phyloP scores from a whole-genome alignment of 2,888 invertebrate genomes.

The Julus scanicus region DNA sequence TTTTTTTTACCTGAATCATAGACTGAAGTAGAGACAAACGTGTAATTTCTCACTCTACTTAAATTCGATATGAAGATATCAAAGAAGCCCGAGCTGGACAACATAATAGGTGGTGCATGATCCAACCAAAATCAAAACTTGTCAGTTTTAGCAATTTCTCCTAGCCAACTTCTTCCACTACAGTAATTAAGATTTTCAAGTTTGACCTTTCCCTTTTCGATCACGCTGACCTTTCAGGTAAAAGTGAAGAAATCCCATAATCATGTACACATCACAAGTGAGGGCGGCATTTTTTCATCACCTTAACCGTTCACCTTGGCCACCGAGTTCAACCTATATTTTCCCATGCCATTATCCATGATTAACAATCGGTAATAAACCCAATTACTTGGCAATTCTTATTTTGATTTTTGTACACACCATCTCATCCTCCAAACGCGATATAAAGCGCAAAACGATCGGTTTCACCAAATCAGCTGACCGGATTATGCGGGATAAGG shows the following conservation, averaged over 20 bases:
- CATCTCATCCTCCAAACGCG: too few relatives aligned
- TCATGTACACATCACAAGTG: not conserved
- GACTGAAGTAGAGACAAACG: not conserved
- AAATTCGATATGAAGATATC: not conserved
- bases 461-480: not conserved
- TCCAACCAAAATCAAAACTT: not conserved
- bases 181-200: conserved; percentile 1
- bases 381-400: conserved; percentile 14
- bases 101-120: not conserved
- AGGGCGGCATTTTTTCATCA: not conserved
- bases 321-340: not conserved
- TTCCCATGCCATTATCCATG: conserved; percentile 28
- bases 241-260: not conserved
- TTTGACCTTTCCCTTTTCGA: not conserved
- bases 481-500: not conserved
- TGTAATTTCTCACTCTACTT: not conserved
- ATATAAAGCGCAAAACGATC: not conserved
- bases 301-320: not conserved
- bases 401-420: not conserved
- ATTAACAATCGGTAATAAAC: conserved; percentile 33
- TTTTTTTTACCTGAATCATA: not conserved
- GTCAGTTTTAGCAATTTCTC: not conserved
- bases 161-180: not conserved
- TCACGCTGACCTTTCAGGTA: not conserved
- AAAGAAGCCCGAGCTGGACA: not conserved